Conservation (phyloP, 2,797 vertebrate species). For the Urosaurus nigricauda region DNA sequence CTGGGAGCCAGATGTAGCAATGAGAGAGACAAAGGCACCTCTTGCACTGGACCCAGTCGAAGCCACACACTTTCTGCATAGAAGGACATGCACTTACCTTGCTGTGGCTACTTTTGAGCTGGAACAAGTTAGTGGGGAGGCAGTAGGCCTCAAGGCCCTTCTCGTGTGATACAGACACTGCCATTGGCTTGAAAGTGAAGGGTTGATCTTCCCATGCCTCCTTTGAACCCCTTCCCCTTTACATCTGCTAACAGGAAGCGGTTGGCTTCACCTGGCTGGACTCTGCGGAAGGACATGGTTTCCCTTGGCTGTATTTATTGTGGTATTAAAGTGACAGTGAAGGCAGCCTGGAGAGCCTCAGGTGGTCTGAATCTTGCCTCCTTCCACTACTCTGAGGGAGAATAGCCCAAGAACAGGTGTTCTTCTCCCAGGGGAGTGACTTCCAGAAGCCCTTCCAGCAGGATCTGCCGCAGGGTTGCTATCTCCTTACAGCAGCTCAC, state of each 20-base stretch:
- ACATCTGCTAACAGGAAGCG: neutral
- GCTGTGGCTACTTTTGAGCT: too few species aligned
- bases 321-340: neutral
- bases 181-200: neutral
- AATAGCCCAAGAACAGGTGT: neutral
- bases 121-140: too few species aligned
- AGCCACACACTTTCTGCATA: too few species aligned
- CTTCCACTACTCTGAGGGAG: neutral
- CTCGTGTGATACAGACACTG: neutral
- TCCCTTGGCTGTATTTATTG: neutral
- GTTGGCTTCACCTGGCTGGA: too few species aligned
- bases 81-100: neutral
- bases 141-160: neutral
- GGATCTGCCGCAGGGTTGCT: neutral
- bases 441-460: neutral
- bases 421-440: neutral
- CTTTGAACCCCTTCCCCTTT: neutral
- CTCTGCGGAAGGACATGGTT: neutral
- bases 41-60: accelerated
- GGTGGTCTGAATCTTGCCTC: constrained; percentile 69
- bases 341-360: neutral
- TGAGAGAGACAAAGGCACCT: neutral
- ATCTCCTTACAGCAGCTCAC: neutral
- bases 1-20: too few species aligned
- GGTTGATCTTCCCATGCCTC: accelerated